Conservation (phyloP, 2,113 vertebrate genomes). For the Taxidea taxus region DNA sequence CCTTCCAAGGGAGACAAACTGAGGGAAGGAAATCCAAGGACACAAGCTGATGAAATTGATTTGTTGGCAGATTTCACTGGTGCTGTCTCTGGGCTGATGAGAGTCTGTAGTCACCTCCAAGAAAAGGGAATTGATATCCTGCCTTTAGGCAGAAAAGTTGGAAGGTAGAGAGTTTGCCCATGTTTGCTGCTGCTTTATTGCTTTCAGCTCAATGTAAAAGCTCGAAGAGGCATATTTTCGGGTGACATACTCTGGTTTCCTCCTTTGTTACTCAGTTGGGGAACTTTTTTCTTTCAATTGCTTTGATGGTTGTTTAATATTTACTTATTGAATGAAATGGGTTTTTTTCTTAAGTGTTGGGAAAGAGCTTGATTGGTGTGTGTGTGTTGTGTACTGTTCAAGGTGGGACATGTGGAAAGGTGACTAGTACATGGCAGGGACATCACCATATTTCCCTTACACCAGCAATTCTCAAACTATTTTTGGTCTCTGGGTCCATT, state of each 20-base stretch:
- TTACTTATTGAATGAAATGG: neutral
- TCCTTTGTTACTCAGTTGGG: neutral
- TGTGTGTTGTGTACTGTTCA: neutral
- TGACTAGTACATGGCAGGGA: neutral
- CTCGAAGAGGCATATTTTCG: neutral
- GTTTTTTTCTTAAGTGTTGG: neutral
- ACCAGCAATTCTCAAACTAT: neutral
- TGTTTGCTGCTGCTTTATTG: neutral
- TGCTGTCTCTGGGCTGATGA: neutral
- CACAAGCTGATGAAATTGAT: neutral
- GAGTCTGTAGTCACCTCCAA: neutral
- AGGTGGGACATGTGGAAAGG: neutral
- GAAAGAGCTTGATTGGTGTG: neutral
- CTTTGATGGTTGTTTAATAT: neutral
- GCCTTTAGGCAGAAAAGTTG: neutral
- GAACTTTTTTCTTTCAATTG: slow-evolving; percentile 6
- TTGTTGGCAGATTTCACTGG: neutral
- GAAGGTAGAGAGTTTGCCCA: neutral
- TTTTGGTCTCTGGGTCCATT: neutral
- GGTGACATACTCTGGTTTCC: neutral
- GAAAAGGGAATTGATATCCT: neutral
- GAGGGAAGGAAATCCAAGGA: neutral
- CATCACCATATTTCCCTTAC: neutral
- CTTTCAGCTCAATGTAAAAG: neutral
- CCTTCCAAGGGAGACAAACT: neutral